Base-by-base conservation (phyloP, 2,113 vertebrate genomes). In the Calyptommatus sinebrachiatus region DNA sequence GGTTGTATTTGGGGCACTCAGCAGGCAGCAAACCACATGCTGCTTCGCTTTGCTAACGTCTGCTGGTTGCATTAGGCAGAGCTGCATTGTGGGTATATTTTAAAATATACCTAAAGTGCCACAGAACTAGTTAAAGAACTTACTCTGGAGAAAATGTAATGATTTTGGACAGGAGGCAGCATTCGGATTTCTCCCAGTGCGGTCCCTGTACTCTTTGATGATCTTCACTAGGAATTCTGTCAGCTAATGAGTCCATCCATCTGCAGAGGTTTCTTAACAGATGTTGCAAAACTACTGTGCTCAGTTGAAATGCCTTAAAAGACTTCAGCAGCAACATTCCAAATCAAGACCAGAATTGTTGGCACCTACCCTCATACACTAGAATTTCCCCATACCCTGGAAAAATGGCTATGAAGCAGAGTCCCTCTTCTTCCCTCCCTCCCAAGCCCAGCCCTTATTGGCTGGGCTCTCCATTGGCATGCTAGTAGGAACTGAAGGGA, bases 211-310 rank as follows among this genome's bases (percentile, higher is more conserved):
- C 86, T 86, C 87, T 72, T 81, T 10, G 60, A 22, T 75, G 89
- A 86, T 71, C 88, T 92, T 92, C 91, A 80, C 84, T 71, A 31
- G 62, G 89, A 89, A 86, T 86, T 87, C 84, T 84, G 80, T 28
- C 87, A 83, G 89, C 91, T 92, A 91, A 94, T 90, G 90, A 94
- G 88, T 62, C 80, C 87, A 90, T 80, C 93, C 91, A 92, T 95
- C 91, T 94, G 92, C 62, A 91, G 84, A 71, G 79, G 79, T 81
- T 88, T 80, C 83, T 88, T 84, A 87, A 86, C 93, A 94, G 91
- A 91, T 91, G 92, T 66, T 86, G 77, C 76, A 84, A 41, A 87
- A 67, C 76, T 89, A 82, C 84, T 71, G 1, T 24, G 53, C 79
- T 5, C 26, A 87, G 88, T 86, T 91, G 22, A 76, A 84, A 84